phyloP scores from a whole-genome alignment of 2,888 invertebrate species.

The Troilus luridus region DNA sequence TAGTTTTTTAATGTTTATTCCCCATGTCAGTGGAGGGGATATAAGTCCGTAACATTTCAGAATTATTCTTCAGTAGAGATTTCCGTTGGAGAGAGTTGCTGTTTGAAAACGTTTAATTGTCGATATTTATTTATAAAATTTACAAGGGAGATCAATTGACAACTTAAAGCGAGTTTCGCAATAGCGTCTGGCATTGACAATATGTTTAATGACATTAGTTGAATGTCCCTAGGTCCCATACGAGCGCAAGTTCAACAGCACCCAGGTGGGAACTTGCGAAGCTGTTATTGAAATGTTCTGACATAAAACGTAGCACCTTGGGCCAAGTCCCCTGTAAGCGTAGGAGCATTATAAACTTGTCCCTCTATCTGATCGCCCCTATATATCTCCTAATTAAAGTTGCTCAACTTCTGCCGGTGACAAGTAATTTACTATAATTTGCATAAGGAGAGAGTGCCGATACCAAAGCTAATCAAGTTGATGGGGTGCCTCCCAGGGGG shows the following conservation, averaged over 20 bases:
- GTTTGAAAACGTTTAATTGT: too few relatives aligned
- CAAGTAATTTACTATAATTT: conserved; percentile 38
- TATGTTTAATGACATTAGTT: neutral
- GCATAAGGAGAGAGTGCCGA: conserved; percentile 33
- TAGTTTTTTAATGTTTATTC: too few relatives aligned
- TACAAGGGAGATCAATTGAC: neutral
- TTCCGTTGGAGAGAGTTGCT: too few relatives aligned
- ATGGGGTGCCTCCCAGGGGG: neutral
- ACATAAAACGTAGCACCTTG: conserved; percentile 19
- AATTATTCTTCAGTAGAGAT: too few relatives aligned
- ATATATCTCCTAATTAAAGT: conserved; percentile 41
- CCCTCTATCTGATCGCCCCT: conserved; percentile 18
- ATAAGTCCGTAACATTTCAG: too few relatives aligned
- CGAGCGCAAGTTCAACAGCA: neutral
- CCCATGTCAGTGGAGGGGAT: too few relatives aligned
- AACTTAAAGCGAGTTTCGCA: neutral
- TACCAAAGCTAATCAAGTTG: conserved; percentile 6
- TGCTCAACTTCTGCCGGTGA: conserved; percentile 27
- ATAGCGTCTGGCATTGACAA: neutral
- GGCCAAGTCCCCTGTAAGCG: neutral
- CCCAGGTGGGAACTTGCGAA: neutral
- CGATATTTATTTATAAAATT: too few relatives aligned
- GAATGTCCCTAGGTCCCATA: neutral
- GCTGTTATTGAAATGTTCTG: conserved; percentile 21
- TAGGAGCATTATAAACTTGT: conserved; percentile 2